phyloP scores from a whole-genome alignment of 35 echinoderm and acorn worm species.

The Diadema setosum region DNA sequence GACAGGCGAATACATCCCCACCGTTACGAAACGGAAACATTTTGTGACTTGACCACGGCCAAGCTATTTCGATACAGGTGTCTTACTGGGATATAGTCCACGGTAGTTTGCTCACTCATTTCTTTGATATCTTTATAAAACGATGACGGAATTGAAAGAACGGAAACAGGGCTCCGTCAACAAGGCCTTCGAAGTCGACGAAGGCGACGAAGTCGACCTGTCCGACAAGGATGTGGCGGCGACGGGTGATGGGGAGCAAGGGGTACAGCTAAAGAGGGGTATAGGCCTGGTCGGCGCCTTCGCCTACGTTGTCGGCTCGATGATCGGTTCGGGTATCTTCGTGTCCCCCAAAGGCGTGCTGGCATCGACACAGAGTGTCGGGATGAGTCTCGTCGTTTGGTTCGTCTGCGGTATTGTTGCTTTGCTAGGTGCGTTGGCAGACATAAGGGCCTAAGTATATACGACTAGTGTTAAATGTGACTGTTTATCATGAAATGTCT shows the following conservation, averaged over 20 bases:
- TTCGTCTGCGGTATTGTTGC: slow-evolving; percentile 58
- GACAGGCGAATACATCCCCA: too few species aligned
- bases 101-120: too few species aligned
- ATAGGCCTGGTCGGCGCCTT: slow-evolving; percentile 18
- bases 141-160: slow-evolving; percentile 10
- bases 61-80: too few species aligned
- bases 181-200: not conserved
- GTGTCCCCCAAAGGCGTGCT: slow-evolving; percentile 70
- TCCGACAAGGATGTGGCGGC: not conserved
- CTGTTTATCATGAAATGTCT: too few species aligned
- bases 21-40: too few species aligned
- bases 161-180: not conserved
- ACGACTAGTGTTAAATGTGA: too few species aligned
- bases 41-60: too few species aligned
- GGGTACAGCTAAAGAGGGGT: not conserved
- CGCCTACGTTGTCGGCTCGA: slow-evolving; percentile 42
- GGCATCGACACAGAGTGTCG: slow-evolving; percentile 36
- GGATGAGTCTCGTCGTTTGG: slow-evolving; percentile 78
- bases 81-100: too few species aligned
- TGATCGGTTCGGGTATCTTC: slow-evolving; percentile 79
- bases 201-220: not conserved
- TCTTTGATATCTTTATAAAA: too few species aligned
- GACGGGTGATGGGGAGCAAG: not conserved
- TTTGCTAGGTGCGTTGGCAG: slow-evolving; percentile 40
- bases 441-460: too few species aligned